Percentiles rank a stretch among this genome's conserved stretches.
Evolutionary conservation across 2,113 vertebrate genomes (phyloP).

Genomic region (Perca schrenkii): DNA sequence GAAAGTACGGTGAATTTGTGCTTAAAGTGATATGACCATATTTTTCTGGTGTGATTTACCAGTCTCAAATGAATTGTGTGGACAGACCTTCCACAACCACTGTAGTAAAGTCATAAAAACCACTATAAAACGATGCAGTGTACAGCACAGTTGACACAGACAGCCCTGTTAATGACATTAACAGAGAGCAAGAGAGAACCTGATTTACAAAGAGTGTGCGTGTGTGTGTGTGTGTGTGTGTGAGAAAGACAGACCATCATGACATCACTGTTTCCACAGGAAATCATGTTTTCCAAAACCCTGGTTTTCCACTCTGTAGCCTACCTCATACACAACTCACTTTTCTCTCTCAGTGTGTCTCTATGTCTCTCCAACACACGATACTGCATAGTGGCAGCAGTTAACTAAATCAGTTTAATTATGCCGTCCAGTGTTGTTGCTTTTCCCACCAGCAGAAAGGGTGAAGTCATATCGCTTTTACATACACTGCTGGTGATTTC

Average conservation of each 20-base stretch:
- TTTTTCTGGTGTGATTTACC: background rate
- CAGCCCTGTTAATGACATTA: slow-evolving; percentile 66
- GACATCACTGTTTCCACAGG: slow-evolving; percentile 83
- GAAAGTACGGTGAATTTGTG: background rate
- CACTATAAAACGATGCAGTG: slow-evolving; percentile 34
- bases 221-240: slow-evolving; percentile 38
- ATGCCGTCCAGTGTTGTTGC: slow-evolving; percentile 21
- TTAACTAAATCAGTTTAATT: slow-evolving; percentile 57
- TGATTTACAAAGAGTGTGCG: slow-evolving; percentile 50
- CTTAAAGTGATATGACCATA: background rate
- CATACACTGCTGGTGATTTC: slow-evolving; percentile 1
- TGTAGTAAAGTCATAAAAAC: slow-evolving; percentile 20
- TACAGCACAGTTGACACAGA: slow-evolving; percentile 35
- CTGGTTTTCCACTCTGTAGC: slow-evolving; percentile 72
- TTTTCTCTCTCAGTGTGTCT: slow-evolving; percentile 25
- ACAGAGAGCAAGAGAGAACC: slow-evolving; percentile 45
- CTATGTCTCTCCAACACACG: slow-evolving; percentile 10
- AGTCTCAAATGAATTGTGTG: background rate
- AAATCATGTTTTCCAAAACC: slow-evolving; percentile 78
- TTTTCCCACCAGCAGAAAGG: slow-evolving; percentile 29
- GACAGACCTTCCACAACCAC: slow-evolving; percentile 22
- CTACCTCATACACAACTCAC: slow-evolving; percentile 51
- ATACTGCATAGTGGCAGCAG: slow-evolving; percentile 37
- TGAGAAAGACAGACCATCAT: slow-evolving; percentile 58
- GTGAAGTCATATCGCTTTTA: slow-evolving; percentile 46